Evolutionary conservation across 1,140 invertebrate genomes (phyloP), one percentile per base, ranked within the genome.

Genomic region (Tetragonula clypearis): DNA sequence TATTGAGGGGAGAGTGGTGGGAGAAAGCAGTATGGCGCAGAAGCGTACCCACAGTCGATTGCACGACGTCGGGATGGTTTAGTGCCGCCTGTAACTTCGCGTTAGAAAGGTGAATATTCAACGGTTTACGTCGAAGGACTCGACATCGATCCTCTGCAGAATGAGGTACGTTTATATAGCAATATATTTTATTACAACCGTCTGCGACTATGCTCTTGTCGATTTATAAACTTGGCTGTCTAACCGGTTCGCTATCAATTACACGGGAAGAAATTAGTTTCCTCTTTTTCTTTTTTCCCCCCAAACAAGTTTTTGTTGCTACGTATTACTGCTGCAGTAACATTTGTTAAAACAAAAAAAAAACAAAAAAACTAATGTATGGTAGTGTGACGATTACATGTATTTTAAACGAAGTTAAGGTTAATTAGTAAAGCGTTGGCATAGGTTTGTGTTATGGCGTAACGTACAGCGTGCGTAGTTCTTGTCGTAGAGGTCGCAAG

Each of bases 21-120:
- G 90, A 55, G 82, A 82, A 49, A 79, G 73, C 78, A 81, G 82
- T 82, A 82, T 86, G 85, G 89, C 90, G 90, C 90, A 92, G 90
- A 90, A 89, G 86, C 88, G 69, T 19, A 78, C 60, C 69, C 72
- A 79, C 84, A 74, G 72, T 86, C 60, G 86, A 85, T 49, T 35
- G 86, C 21, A 53, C 9, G 68, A 74, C 76, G 79, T 83, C 35
- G 77, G 12, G 41, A 35, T 66, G 49, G 17, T 41, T 82, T 68
- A 71, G 83, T 90, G 83, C 15, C 30, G 68, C 62, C 62, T 69
- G 74, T 68, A 84, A 76, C 65, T 90, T 78, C 80, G 84, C 71
- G 79, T 86, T 90, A 76, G 82, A 83, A 81, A 84, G 76, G 35
- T 49, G 72, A 76, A 26, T 68, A 76, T 74, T 71, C 30, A 76